Conservation (phyloP, 2,888 invertebrate species). For the Caenorhabditis imperialis region DNA sequence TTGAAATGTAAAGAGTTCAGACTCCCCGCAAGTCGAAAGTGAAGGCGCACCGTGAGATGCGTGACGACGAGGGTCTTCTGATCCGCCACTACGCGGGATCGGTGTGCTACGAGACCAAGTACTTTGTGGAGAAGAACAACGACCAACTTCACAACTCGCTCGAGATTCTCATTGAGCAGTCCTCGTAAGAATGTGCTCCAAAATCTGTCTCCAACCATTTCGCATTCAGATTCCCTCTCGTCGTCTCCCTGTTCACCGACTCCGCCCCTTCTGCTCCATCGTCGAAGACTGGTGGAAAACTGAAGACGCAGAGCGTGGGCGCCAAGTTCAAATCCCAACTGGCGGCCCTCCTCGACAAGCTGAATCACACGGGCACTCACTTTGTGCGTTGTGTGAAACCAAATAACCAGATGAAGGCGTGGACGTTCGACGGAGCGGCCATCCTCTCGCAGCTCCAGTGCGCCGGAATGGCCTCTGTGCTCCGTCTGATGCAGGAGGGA, state of each 20-base stretch:
- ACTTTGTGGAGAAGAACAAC: constrained; percentile 98
- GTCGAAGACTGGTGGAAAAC: constrained; percentile 75
- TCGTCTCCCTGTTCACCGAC: constrained; percentile 48
- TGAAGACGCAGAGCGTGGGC: constrained; percentile 91
- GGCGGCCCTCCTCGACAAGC: constrained; percentile 91
- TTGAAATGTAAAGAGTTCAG: too few relatives aligned
- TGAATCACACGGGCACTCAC: constrained; percentile 93
- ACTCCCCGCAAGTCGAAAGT: constrained; percentile 90
- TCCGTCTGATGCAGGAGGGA: constrained; percentile 97
- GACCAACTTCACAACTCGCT: constrained; percentile 96
- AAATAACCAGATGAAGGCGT: constrained; percentile 88
- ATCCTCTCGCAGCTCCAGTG: constrained; percentile 95
- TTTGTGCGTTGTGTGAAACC: constrained; percentile 98
- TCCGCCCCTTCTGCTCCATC: constrained; percentile 10
- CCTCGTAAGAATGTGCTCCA: constrained; percentile 40
- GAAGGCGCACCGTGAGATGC: constrained; percentile 87
- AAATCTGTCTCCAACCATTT: too few relatives aligned
- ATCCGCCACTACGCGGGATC: constrained; percentile 97
- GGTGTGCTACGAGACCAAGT: constrained; percentile 92
- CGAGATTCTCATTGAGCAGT: constrained; percentile 87
- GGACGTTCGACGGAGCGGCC: constrained; percentile 78
- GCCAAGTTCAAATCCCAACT: constrained; percentile 95
- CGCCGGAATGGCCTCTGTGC: constrained; percentile 93
- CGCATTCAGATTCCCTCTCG: constrained; percentile 19
- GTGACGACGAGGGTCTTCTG: constrained; percentile 97